A percentile compares a stretch with the other conserved stretches of the same genome.
These are phyloP conservation scores for Leptonema lineaticorne DNA, from an alignment of 1,140 invertebrate species.

Conservation along the genomic window DNA sequence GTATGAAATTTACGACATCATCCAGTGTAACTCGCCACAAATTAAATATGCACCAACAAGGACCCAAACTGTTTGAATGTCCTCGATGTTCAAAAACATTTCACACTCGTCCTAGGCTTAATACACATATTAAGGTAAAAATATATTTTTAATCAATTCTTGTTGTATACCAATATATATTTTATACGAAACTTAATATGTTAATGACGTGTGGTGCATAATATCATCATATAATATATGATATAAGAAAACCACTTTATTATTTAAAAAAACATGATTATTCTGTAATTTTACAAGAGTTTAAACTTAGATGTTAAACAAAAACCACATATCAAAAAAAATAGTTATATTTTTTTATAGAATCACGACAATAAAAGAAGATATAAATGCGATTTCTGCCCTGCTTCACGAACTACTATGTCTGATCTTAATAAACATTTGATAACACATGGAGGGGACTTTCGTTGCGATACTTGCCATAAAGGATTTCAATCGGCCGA, in stretches of 20 bases:
- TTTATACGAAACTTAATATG: neutral
- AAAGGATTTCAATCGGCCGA: conserved; percentile 28
- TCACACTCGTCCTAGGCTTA: conserved; percentile 31
- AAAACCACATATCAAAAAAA: no score
- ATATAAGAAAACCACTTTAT: no score
- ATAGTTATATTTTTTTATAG: conserved; percentile 23
- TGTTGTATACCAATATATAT: neutral
- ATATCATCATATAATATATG: neutral
- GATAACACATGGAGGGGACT: conserved; percentile 33
- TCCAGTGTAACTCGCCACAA: conserved; percentile 31
- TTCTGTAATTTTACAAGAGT: no score
- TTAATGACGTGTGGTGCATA: neutral
- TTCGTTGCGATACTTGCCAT: conserved; percentile 40
- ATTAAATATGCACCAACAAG: conserved; percentile 33
- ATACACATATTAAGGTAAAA: conserved; percentile 33
- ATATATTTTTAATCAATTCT: neutral
- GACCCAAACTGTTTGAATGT: conserved; percentile 24
- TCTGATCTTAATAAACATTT: conserved; percentile 31
- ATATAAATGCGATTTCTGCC: conserved; percentile 34
- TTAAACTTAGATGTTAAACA: no score
- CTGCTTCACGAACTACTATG: conserved; percentile 20
- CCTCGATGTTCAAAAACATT: conserved; percentile 32
- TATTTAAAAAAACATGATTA: no score
- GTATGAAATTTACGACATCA: conserved; percentile 35
- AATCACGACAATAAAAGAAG: conserved; percentile 35